These are phyloP conservation scores for Limonius californicus DNA, from an alignment of 1,140 invertebrate species.

Conservation along the genomic window DNA sequence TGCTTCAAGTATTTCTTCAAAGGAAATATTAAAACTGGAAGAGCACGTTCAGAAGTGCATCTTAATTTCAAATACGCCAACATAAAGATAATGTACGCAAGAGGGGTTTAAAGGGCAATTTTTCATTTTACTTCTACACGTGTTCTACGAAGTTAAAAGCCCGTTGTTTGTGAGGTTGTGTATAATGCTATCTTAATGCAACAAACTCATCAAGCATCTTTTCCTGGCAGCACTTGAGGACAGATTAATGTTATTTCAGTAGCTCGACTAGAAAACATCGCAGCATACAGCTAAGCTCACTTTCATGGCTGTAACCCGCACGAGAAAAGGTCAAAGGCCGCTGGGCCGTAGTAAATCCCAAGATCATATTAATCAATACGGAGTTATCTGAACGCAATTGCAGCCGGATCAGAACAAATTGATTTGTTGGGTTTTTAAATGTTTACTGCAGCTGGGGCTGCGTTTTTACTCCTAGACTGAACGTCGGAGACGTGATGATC, in stretches of 20 bases:
- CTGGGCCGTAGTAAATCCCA: not conserved
- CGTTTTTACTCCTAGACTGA: no score
- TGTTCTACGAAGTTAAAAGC: not conserved
- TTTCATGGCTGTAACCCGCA: not conserved
- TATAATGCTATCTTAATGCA: not conserved
- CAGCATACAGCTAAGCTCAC: not conserved
- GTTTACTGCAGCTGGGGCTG: no score
- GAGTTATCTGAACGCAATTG: not conserved
- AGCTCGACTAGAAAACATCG: not conserved
- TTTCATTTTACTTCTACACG: not conserved
- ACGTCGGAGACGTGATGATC: no score
- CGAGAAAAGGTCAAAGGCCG: not conserved
- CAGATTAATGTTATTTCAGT: not conserved
- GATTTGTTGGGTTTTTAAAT: no score
- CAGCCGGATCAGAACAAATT: not conserved
- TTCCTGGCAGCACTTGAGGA: slow-evolving; percentile 1
- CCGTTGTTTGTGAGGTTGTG: not conserved
- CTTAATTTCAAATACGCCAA: no score
- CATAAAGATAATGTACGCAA: no score
- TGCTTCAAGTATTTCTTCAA: no score
- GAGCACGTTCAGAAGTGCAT: no score
- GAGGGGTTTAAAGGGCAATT: not conserved
- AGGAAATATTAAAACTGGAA: no score
- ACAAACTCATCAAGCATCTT: not conserved
- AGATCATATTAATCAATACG: not conserved